phyloP scores from a whole-genome alignment of 2,797 vertebrate genomes.

The Coranthus polyacanthus region DNA sequence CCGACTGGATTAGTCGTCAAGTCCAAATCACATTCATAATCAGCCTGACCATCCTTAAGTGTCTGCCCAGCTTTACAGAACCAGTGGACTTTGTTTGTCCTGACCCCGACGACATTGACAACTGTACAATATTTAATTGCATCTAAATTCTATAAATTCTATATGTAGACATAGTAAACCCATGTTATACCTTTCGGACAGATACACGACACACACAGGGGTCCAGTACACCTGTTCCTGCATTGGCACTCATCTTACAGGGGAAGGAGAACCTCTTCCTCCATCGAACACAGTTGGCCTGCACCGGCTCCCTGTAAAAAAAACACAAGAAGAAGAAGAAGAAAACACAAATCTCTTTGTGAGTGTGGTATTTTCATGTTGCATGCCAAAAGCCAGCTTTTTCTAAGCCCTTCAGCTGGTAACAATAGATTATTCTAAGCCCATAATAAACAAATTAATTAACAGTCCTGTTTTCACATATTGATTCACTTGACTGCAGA shows the following conservation, averaged over 20 bases:
- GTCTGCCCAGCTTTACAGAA: too few species aligned
- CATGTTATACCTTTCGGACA: conserved; percentile 91
- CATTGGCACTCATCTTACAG: conserved; percentile 97
- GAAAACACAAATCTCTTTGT: conserved; percentile 13
- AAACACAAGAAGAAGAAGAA: conserved; percentile 17
- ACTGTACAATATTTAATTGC: too few species aligned
- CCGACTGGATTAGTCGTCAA: too few species aligned
- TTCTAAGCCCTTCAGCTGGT: background rate
- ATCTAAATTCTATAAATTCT: too few species aligned
- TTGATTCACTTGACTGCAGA: conserved; percentile 34
- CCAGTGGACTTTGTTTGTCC: too few species aligned
- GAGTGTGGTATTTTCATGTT: too few species aligned
- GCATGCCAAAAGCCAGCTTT: background rate
- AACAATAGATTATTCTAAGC: conserved; percentile 6
- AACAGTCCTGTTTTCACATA: conserved; percentile 17
- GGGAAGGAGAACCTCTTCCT: conserved; percentile 93
- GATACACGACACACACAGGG: conserved; percentile 95
- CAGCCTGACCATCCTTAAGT: too few species aligned
- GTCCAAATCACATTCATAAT: too few species aligned
- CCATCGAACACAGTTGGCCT: conserved; percentile 96
- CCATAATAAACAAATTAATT: conserved; percentile 27
- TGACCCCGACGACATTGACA: too few species aligned
- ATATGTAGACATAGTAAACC: background rate
- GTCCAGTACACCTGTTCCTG: conserved; percentile 93
- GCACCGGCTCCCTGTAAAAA: conserved; percentile 90